Evolutionary conservation across 2,888 invertebrate species (phyloP).

Genomic region (Steromphala cineraria): DNA sequence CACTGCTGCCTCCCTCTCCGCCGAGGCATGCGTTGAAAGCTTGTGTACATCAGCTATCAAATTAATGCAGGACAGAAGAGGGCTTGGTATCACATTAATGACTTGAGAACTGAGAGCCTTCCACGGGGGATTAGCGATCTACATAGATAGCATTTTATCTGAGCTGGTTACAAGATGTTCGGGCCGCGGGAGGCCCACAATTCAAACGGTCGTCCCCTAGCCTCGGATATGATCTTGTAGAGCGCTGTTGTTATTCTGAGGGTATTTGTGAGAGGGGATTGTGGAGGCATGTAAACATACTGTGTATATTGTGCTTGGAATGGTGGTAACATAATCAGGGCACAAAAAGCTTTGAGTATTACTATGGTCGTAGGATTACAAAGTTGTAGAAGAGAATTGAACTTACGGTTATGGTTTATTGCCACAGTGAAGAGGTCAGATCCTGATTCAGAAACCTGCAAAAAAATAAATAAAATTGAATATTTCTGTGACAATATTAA

Average conservation of each 20-base stretch:
- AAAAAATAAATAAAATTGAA: conserved; percentile 37
- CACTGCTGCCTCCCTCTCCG: neutral
- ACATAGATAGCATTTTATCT: conserved; percentile 12
- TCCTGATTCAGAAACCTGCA: conserved; percentile 61
- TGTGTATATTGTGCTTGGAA: neutral
- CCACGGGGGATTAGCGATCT: neutral
- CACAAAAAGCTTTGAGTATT: neutral
- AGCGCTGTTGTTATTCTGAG: neutral
- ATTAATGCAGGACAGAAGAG: conserved; percentile 5
- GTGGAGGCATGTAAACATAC: neutral
- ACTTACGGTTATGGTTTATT: conserved; percentile 26
- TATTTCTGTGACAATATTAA: too few relatives aligned
- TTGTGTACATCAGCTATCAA: conserved; percentile 17
- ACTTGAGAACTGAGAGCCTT: neutral
- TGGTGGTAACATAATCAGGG: neutral
- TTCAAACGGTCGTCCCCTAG: neutral
- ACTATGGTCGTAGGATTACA: neutral
- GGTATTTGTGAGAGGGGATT: neutral
- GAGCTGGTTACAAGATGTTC: conserved; percentile 7
- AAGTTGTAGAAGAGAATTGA: neutral
- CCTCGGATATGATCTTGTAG: neutral
- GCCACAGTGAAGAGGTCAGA: conserved; percentile 54
- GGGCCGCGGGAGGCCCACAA: neutral
- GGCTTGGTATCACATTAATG: neutral
- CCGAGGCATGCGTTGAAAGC: neutral